Base-by-base conservation (phyloP, 2,113 vertebrate species). In the Clarias magur region DNA sequence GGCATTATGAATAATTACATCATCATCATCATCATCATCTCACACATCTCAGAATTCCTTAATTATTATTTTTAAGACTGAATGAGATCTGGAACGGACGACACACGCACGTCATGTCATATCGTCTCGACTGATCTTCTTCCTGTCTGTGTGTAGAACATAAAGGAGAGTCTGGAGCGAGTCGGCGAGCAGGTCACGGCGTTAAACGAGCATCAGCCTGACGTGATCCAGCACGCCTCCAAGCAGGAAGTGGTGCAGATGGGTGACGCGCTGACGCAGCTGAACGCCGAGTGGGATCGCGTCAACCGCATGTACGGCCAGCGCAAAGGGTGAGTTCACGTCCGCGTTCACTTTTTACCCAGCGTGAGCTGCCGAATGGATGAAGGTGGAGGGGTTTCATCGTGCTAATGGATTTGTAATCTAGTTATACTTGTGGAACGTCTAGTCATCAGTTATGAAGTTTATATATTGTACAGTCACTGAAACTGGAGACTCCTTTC, bases 211-310 rank as follows among this genome's bases (percentile, higher is more conserved):
- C 95, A 94, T 27, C 98, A 98, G 60, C 97, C 97, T 0, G 97
- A 99, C 72, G 95, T 95, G 87, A 96, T 99, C 53, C 84, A 93
- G 2, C 96, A 96, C 85, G 97, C 97, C 25, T 96, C 97, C 38
- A 95, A 96, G 21, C 90, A 95, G 2, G 97, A 99, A 86, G 96
- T 96, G 5, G 87, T 94, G 73, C 97, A 97, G 91, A 97, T 98
- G 30, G 95, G 94, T 53, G 97, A 98, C 4, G 91, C 94, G 0
- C 92, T 99, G 34, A 95, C 95, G 8, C 97, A 99, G 90, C 21
- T 99, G 91, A 97, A 99, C 67, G 95, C 96, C 0, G 96, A 98
- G 85, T 99, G 98, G 97, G 97, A 99, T 92, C 94, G 96, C 86
- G 93, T 99, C 91, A 98, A 98, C 88, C 95, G 96, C 91, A 95